These are phyloP conservation scores for Salvelinus namaycush DNA, from an alignment of 2,113 vertebrate genomes.

Conservation along the genomic window DNA sequence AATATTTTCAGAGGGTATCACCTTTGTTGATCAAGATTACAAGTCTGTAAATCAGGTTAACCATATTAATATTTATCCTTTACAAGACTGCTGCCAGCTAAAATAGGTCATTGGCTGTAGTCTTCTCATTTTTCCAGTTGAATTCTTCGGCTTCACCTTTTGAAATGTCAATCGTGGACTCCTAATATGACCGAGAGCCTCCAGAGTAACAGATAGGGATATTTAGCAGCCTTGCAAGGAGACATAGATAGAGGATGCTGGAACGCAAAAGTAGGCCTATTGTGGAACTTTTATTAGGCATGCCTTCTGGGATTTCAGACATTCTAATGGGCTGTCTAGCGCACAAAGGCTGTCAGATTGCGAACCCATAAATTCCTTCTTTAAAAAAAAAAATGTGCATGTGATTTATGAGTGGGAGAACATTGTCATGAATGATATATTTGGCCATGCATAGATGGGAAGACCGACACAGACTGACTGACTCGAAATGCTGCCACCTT, in stretches of 20 bases:
- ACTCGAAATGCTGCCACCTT: neutral
- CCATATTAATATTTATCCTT: constrained; percentile 17
- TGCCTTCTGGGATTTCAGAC: constrained; percentile 31
- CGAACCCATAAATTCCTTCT: constrained; percentile 30
- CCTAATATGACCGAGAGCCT: constrained; percentile 24
- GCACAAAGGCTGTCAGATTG: constrained; percentile 30
- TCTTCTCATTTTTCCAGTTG: neutral
- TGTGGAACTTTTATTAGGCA: constrained; percentile 12
- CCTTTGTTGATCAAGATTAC: constrained; percentile 38
- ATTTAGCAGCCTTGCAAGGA: constrained; percentile 32
- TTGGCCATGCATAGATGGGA: neutral
- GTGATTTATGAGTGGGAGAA: constrained; percentile 23
- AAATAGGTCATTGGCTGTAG: neutral
- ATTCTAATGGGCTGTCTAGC: constrained; percentile 49
- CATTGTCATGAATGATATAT: constrained; percentile 12
- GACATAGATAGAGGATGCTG: constrained; percentile 11
- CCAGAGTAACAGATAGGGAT: constrained; percentile 30
- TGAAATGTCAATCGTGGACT: constrained; percentile 28
- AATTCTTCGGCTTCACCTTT: neutral
- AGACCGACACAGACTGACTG: constrained; percentile 12
- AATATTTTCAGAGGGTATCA: constrained; percentile 39
- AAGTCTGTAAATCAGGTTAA: constrained; percentile 14
- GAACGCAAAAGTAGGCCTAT: constrained; percentile 33
- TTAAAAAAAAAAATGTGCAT: constrained; percentile 16
- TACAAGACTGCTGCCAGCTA: constrained; percentile 15